A percentile compares a stretch with the other conserved stretches of the same genome.
Evolutionary conservation across 2,888 invertebrate genomes (phyloP).

Genomic region (Sepioteuthis lessoniana): DNA sequence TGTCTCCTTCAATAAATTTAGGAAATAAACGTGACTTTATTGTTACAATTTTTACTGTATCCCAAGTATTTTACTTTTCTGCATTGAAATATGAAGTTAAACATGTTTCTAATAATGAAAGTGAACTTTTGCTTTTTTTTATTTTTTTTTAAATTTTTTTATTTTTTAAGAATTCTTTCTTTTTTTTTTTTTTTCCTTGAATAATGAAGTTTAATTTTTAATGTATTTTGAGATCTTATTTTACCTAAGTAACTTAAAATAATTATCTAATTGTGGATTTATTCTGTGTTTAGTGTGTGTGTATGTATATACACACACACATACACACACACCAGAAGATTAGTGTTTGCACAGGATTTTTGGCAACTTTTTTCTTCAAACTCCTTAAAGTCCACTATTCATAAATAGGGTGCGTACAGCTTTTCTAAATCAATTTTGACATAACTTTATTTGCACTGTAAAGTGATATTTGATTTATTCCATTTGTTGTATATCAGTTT

Average conservation of each 20-base stretch:
- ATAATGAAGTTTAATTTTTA: not conserved
- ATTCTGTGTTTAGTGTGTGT: not conserved
- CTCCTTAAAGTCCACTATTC: not conserved
- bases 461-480: not conserved
- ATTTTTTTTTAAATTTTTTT: too few species aligned
- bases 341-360: not conserved
- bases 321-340: not conserved
- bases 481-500: not conserved
- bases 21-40: not conserved
- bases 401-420: not conserved
- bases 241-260: not conserved
- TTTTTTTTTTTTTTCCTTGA: not conserved
- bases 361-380: not conserved
- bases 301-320: not conserved
- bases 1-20: not conserved
- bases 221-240: not conserved
- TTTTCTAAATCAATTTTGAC: not conserved
- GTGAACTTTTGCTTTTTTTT: too few species aligned
- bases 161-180: not conserved
- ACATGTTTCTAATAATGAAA: not conserved
- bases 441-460: conserved; percentile 16
- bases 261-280: too few species aligned
- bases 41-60: not conserved
- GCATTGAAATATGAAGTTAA: not conserved
- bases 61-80: not conserved